A percentile compares a stretch with the other conserved stretches of the same genome.
Conservation (phyloP, 2,888 invertebrate genomes). For the Meandrusa payeni region DNA sequence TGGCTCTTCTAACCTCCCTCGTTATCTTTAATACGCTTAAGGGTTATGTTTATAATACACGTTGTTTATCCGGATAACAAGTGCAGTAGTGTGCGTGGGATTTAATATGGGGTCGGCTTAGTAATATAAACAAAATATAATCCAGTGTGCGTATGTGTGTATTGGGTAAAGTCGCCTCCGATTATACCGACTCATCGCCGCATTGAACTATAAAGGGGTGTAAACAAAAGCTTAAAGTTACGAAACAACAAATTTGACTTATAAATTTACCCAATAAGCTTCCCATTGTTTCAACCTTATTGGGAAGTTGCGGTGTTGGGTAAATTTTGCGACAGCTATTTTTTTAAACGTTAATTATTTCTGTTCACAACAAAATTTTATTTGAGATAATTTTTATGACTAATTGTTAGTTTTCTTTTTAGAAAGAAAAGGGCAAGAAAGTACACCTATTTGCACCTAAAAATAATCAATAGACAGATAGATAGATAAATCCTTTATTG, state of each 20-base stretch:
- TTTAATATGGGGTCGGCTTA: constrained; percentile 53
- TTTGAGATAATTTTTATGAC: no score
- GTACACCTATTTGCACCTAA: no score
- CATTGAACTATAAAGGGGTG: constrained; percentile 36
- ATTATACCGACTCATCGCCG: constrained; percentile 28
- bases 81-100: constrained; percentile 47
- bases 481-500: no score
- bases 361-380: no score
- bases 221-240: constrained; percentile 41
- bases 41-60: constrained; percentile 31
- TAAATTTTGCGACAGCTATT: no score
- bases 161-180: constrained; percentile 30
- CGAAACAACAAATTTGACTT: constrained; percentile 26
- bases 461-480: no score
- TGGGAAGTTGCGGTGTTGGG: no score
- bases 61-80: constrained; percentile 37
- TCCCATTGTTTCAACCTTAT: constrained; percentile 17
- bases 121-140: constrained; percentile 44
- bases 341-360: no score
- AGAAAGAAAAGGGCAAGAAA: no score
- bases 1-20: constrained; percentile 13
- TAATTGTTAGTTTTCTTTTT: no score
- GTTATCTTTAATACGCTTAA: constrained; percentile 25
- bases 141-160: constrained; percentile 24
- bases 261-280: constrained; percentile 21